Evolutionary conservation across 2,113 vertebrate species (phyloP).

Genomic region (Cranoglanis bouderius): DNA sequence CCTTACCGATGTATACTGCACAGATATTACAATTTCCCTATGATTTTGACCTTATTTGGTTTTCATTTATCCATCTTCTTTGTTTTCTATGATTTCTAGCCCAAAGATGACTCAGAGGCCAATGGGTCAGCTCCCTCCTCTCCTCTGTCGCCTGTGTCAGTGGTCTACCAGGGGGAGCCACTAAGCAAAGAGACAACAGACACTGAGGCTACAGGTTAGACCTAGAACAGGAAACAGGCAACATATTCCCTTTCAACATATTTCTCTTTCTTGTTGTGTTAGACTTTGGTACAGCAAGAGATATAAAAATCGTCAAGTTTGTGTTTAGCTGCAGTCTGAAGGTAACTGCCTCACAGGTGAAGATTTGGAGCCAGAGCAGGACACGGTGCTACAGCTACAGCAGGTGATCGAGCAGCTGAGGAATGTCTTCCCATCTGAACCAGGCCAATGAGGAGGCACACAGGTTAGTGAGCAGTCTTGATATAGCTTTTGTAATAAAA

Average conservation of each 20-base stretch:
- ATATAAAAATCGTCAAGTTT: not conserved
- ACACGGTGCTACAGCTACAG: conserved; percentile 91
- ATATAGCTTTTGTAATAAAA: not conserved
- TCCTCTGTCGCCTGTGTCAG: conserved; percentile 87
- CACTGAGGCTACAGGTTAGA: conserved; percentile 86
- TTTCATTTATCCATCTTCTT: conserved; percentile 14
- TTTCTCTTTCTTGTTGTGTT: not conserved
- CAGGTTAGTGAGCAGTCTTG: conserved; percentile 5
- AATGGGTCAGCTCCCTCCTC: conserved; percentile 84
- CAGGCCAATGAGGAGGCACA: conserved; percentile 60
- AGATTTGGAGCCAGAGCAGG: conserved; percentile 80
- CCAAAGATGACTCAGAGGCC: conserved; percentile 83
- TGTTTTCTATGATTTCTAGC: conserved; percentile 67
- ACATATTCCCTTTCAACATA: not conserved
- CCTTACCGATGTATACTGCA: not conserved
- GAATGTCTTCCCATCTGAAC: conserved; percentile 87
- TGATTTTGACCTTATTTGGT: not conserved
- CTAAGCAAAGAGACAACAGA: conserved; percentile 85
- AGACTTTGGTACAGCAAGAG: not conserved
- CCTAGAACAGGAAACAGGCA: not conserved
- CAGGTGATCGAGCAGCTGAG: conserved; percentile 97
- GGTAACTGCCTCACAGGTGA: conserved; percentile 74
- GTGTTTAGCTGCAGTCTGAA: not conserved
- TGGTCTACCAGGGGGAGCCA: conserved; percentile 77
- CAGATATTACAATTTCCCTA: not conserved